phyloP scores from a whole-genome alignment of 1,140 invertebrate genomes.

The Spodoptera litura region DNA sequence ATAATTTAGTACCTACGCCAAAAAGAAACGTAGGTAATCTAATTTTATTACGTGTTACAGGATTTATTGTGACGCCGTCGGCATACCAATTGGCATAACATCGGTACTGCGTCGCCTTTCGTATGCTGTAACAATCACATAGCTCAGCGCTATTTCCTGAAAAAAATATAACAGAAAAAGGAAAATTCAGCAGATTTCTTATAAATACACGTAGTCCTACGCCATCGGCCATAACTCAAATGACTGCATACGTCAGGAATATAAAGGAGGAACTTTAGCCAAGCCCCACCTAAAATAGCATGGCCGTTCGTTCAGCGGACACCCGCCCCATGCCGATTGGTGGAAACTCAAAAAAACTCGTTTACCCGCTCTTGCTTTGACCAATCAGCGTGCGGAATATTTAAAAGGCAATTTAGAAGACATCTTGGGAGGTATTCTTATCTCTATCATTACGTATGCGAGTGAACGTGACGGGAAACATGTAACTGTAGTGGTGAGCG shows the following conservation, averaged over 20 bases:
- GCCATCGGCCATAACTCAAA: conserved; percentile 82
- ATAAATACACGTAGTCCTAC: conserved; percentile 75
- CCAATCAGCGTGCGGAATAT: conserved; percentile 74
- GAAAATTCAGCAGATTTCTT: conserved; percentile 76
- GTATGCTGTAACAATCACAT: conserved; percentile 46
- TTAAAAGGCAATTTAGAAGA: conserved; percentile 68
- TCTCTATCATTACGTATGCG: conserved; percentile 66
- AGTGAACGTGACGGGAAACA: conserved; percentile 61
- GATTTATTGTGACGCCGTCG: conserved; percentile 22
- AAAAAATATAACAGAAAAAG: conserved; percentile 70
- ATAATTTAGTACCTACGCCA: conserved; percentile 5
- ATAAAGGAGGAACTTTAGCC: conserved; percentile 81
- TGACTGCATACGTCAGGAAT: conserved; percentile 83
- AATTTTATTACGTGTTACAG: background rate
- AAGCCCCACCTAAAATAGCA: conserved; percentile 79
- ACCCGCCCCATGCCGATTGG: conserved; percentile 70
- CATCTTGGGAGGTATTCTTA: conserved; percentile 59
- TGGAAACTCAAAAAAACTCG: conserved; percentile 62
- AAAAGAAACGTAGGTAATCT: background rate
- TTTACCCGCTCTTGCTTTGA: conserved; percentile 61
- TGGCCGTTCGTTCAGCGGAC: conserved; percentile 71
- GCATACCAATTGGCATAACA: conserved; percentile 16
- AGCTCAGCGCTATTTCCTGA: conserved; percentile 53
- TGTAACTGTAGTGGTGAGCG: conserved; percentile 57
- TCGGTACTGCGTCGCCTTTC: background rate